Evolutionary conservation across 1,140 invertebrate genomes (phyloP).

Genomic region (Hylyphantes graminicola): DNA sequence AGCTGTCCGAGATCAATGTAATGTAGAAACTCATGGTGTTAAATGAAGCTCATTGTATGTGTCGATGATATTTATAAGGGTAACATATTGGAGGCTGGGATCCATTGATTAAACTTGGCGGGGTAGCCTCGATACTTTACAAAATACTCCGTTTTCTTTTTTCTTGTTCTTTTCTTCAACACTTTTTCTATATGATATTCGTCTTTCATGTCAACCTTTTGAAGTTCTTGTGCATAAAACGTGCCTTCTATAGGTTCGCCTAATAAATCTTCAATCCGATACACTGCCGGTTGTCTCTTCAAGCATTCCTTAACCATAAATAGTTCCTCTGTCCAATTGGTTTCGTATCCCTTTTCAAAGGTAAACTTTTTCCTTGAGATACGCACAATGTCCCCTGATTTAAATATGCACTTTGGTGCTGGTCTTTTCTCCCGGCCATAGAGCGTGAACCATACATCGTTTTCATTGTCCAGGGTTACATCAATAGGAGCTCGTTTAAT

Average conservation of each 20-base stretch:
- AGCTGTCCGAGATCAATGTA: slow-evolving; percentile 9
- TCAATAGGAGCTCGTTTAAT: slow-evolving; percentile 67
- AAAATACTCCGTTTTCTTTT: background rate
- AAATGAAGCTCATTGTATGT: no score
- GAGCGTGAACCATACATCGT: slow-evolving; percentile 51
- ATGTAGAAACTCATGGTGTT: slow-evolving; percentile 7
- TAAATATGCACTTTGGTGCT: background rate
- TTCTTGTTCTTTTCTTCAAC: slow-evolving; percentile 11
- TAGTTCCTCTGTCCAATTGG: slow-evolving; percentile 4
- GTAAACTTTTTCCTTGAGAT: background rate
- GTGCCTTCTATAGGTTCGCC: slow-evolving; percentile 16
- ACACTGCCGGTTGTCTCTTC: background rate
- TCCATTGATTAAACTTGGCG: slow-evolving; percentile 21
- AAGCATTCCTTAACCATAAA: background rate
- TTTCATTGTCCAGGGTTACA: slow-evolving; percentile 65
- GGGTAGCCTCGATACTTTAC: slow-evolving; percentile 23
- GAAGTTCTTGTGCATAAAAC: slow-evolving; percentile 31
- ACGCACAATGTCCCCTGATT: no score
- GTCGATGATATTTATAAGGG: slow-evolving; percentile 61
- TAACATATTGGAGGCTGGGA: slow-evolving; percentile 61
- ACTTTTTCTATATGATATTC: slow-evolving; percentile 3
- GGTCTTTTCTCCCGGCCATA: slow-evolving; percentile 36
- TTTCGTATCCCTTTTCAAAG: background rate
- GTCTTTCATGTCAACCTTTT: background rate
- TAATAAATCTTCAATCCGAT: slow-evolving; percentile 3